Base-by-base conservation (phyloP, 2,797 vertebrate species). In the Lophura swinhoii region DNA sequence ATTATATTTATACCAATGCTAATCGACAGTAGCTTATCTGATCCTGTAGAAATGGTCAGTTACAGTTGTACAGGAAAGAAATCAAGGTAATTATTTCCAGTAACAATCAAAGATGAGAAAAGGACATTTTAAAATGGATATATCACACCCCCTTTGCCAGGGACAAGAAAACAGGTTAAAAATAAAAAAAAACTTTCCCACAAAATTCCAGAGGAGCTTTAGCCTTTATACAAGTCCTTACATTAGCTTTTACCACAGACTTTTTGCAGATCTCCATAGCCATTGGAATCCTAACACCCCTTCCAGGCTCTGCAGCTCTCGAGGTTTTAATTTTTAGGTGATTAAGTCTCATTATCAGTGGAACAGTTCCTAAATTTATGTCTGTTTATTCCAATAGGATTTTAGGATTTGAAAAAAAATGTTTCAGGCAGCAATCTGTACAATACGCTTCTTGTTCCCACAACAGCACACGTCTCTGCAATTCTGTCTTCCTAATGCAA, bases 271-370 rank as follows among this genome's bases (percentile, higher is more conserved):
- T 67, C n/a, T 77, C 67, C 63, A 84, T 0, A 73, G 64, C 26
- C 31, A 24, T 29, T 28, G 53, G 2, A 23, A 84, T 62, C 28
- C 53, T 68, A 73, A 68, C 28, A 67, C 10, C 0, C 2, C 41
- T 76, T 62, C 17, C 35, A 84, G 49, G 37, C 10, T 29, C 31
- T 11, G 15, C 6, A 87, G 29, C 0, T 2, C 23, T 31, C 46
- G 29, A 55, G 41, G 48, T 70, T 73, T 67, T 81, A 89, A 82
- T 55, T 16, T 49, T 39, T 62, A 84, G 29, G 49, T 48, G 2
- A 44, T 60, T 44, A 95, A 91, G 91, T 53, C 26, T 74, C 70
- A 35, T 60, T 71, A 66, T 24, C 76, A 83, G 73, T 35, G n/a
- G 33, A 96, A 76, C 9, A 93, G 76, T 2, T 91, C 43, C 56